phyloP scores from a whole-genome alignment of 2,888 invertebrate species.

The Idaea aversata region DNA sequence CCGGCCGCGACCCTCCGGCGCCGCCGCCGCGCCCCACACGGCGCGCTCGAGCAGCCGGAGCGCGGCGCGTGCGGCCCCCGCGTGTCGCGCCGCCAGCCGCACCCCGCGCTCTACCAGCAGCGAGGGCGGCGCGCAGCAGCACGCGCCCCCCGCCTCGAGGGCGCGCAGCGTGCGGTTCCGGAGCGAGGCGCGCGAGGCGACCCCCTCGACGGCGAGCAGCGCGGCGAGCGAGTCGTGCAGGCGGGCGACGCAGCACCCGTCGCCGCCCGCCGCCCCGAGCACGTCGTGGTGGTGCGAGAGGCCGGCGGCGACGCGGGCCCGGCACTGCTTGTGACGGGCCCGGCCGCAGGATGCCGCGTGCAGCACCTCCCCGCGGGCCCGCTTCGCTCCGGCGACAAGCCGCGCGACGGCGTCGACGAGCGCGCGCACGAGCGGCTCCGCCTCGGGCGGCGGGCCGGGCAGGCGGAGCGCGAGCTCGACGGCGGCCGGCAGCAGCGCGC shows the following conservation, averaged over 20 bases:
- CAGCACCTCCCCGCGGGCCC: constrained; percentile 77
- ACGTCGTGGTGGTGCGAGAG: constrained; percentile 82
- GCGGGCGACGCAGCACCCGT: constrained; percentile 79
- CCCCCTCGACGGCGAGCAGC: constrained; percentile 66
- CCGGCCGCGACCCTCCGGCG: constrained; percentile 54
- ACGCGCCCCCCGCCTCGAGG: constrained; percentile 80
- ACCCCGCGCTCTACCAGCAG: constrained; percentile 73
- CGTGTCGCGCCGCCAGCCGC: constrained; percentile 67
- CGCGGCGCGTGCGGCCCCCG: constrained; percentile 58
- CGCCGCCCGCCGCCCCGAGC: constrained; percentile 71
- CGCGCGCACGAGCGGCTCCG: constrained; percentile 69
- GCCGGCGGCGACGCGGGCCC: constrained; percentile 60
- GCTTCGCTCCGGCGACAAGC: constrained; percentile 78
- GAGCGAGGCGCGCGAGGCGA: constrained; percentile 57
- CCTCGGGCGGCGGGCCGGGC: constrained; percentile 58
- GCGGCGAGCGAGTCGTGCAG: constrained; percentile 77
- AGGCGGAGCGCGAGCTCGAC: constrained; percentile 77
- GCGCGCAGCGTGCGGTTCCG: constrained; percentile 75
- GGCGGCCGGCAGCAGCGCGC: constrained; percentile 78
- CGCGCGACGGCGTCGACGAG: constrained; percentile 80
- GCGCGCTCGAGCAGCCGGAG: constrained; percentile 80
- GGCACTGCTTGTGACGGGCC: constrained; percentile 75
- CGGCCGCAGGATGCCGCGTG: constrained; percentile 77
- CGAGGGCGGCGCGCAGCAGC: constrained; percentile 82
- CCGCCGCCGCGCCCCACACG: constrained; percentile 81